Conservation (phyloP, 2,888 invertebrate species). For the Scrobipalpa costella region DNA sequence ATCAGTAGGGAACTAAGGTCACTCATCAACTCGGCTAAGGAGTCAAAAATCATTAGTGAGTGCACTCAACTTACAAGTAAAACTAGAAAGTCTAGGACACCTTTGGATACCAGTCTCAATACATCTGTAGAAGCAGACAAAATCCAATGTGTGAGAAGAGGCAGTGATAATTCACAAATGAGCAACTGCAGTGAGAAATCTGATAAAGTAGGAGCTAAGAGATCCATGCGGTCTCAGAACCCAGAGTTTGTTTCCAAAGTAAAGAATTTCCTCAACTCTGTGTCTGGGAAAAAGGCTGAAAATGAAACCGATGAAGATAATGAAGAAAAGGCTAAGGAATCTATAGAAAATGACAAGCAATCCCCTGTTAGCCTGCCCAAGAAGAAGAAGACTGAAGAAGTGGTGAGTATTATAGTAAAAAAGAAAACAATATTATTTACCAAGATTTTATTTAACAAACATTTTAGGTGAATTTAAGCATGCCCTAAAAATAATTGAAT, state of each 20-base stretch:
- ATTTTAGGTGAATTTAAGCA: background rate
- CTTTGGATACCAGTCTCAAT: conserved; percentile 73
- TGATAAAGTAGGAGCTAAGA: conserved; percentile 55
- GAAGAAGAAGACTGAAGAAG: conserved; percentile 43
- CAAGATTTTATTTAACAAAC: background rate
- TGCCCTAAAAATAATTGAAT: background rate
- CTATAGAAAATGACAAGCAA: conserved; percentile 42
- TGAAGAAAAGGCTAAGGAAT: conserved; percentile 43
- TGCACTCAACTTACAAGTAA: conserved; percentile 79
- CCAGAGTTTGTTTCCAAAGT: conserved; percentile 83
- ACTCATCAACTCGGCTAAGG: conserved; percentile 84
- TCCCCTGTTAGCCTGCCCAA: conserved; percentile 38
- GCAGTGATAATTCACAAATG: conserved; percentile 61
- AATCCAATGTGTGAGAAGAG: conserved; percentile 53
- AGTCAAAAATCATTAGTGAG: conserved; percentile 84
- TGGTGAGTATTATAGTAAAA: conserved; percentile 32
- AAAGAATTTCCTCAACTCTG: conserved; percentile 80
- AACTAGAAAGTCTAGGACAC: conserved; percentile 68
- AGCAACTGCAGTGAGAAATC: conserved; percentile 68
- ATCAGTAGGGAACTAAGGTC: conserved; percentile 82
- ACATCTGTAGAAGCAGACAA: conserved; percentile 61
- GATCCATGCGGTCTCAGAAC: conserved; percentile 83
- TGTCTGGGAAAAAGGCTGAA: conserved; percentile 61
- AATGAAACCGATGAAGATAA: conserved; percentile 56
- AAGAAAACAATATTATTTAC: background rate